Base-by-base conservation (phyloP, 2,113 vertebrate genomes). In the Misgurnus anguillicaudatus region DNA sequence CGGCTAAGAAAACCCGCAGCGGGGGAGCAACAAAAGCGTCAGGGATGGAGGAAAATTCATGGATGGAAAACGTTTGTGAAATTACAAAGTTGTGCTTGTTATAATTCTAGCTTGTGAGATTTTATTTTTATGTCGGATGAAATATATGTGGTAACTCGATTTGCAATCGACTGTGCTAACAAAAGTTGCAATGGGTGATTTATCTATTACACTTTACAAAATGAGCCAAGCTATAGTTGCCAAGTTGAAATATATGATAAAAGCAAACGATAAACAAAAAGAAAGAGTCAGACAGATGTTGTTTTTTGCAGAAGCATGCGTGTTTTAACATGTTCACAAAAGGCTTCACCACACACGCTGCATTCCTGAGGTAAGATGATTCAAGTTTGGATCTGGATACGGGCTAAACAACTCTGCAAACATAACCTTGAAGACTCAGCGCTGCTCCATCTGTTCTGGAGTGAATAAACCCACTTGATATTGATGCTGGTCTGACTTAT, bases 1-100 rank as follows among this genome's bases (percentile, higher is more conserved):
- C 78, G 39, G 68, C 81, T 83, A 64, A 66, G 78, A 77, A 78
- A 80, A 84, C 45, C 64, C n/a, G 42, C 38, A 77, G 53, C 77
- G 38, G 77, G 53, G 14, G 86, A 69, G 24, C 75, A 74, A 21
- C 3, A 21, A 74, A 76, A 85, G 58, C 75, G 36, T 68, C 63
- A 61, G 19, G 61, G 24, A 78, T 57, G 60, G 41, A 58, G 51
- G 55, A 2, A 10, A 38, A 60, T 65, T 67, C 71, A n/a, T 17
- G 55, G 63, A 85, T 81, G 36, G 51, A 36, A 51, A 72, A 10
- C 61, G 8, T 55, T 75, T 74, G 51, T 74, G 21, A 14, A 14
- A 14, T 51, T 4, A 11, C 45, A 47, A 47, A 9, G 14, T 51
- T 16, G 48, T 51, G 48, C 9, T 7, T 9, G 55, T 24, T 17